Evolutionary conservation across 2,113 vertebrate genomes (phyloP), one percentile per base, ranked within the genome.

Genomic region (Vimba vimba): DNA sequence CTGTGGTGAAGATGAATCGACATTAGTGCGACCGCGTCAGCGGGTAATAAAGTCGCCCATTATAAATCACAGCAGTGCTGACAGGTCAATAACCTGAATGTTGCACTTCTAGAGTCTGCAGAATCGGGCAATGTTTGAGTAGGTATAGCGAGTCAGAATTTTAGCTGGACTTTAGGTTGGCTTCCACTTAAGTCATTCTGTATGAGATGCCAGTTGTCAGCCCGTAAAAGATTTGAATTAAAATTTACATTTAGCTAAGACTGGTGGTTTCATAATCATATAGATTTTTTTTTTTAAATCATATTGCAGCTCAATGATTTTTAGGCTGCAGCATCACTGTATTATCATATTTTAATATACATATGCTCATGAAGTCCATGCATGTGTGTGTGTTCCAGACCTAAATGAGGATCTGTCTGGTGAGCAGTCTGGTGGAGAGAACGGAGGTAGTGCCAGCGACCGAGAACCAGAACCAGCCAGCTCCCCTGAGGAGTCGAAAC

Each of bases 391-490:
- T 30, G 64, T 86, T 93, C 92, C 91, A 99, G 98, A 97, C 2
- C 0, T 95, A 55, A 84, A 89, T 6, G 97, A 99, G 57, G 98
- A 99, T 4, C 90, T 88, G 1, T 87, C 96, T 23, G 96, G 95
- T 45, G 97, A 97, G 8, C 84, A 90, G 75, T 94, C 94, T 0
- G 93, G 95, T 8, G 91, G 91, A 2, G 98, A 99, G 52, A 97
- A 93, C 74, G 90, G 94, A 0, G 96, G 97, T 52, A 94, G 92
- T 89, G 96, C 95, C 93, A 98, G 97, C n/a, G 97, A 99, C 90
- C 97, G 97, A 92, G 98, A 99, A 57, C 91, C 95, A 43, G 97
- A 98, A 76, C 95, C 95, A 86, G 92, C 93, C 91, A 97, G 95
- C 90, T 97, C 98, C 27, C 97, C 98, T 0, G 97, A 98, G 3